Conservation (phyloP, 1,140 invertebrate species). For the Dreissena polymorpha region DNA sequence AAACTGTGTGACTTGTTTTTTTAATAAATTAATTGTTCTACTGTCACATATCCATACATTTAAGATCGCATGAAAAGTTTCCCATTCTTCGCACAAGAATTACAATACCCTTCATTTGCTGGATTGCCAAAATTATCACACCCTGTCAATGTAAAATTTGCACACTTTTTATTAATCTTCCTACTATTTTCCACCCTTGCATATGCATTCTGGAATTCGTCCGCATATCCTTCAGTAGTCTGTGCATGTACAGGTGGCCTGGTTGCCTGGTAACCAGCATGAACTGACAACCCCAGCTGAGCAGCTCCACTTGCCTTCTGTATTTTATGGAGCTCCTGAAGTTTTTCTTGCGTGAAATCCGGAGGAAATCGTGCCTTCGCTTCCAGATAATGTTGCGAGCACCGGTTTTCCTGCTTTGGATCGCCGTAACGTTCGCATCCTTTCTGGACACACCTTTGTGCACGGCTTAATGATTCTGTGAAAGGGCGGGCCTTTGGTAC, state of each 20-base stretch:
- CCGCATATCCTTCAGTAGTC: neutral
- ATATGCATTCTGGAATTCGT: neutral
- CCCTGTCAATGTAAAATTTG: conserved; percentile 25
- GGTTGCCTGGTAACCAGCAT: neutral
- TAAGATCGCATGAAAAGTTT: too few species aligned
- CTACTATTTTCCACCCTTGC: conserved; percentile 18
- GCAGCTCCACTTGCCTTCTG: neutral
- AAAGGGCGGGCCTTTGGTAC: too few species aligned
- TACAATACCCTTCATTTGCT: conserved; percentile 49
- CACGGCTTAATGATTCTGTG: neutral
- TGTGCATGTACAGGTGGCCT: neutral
- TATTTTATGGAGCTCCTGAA: neutral
- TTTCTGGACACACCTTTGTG: conserved; percentile 20
- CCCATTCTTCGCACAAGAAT: conserved; percentile 38
- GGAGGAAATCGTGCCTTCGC: neutral
- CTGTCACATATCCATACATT: too few species aligned
- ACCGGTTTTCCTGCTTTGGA: conserved; percentile 10
- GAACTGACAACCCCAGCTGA: neutral
- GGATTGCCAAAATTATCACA: conserved; percentile 56
- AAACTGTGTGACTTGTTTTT: too few species aligned
- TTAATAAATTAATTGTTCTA: too few species aligned
- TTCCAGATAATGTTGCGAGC: conserved; percentile 23
- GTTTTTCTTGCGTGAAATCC: neutral
- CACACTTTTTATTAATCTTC: conserved; percentile 14
- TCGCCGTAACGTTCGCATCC: conserved; percentile 34